Evolutionary conservation across 23 tunicate species (phyloP).

Genomic region (Styela clava): DNA sequence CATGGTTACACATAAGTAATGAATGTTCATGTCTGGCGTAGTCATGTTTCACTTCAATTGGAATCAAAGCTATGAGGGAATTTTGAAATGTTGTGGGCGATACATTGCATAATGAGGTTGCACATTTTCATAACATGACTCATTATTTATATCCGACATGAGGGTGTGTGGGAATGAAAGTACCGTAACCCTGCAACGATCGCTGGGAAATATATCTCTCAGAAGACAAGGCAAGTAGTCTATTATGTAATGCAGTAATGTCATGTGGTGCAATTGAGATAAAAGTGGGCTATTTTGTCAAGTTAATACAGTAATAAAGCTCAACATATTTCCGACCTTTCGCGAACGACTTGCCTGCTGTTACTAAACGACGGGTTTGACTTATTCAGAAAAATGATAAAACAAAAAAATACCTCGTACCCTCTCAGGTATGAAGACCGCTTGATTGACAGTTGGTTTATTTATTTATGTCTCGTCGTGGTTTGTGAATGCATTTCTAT

Average conservation of each 20-base stretch:
- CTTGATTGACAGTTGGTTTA: conserved; percentile 19
- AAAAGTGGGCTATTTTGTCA: not conserved
- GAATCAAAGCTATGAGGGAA: not conserved
- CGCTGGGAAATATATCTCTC: too few species aligned
- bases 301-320: not conserved
- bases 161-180: too few species aligned
- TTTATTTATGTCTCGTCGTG: not conserved
- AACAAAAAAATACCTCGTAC: not conserved
- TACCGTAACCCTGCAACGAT: too few species aligned
- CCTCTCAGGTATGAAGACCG: not conserved
- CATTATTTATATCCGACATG: not conserved
- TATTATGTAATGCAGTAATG: too few species aligned
- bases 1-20: too few species aligned
- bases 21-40: too few species aligned
- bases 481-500: not conserved
- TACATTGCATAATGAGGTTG: not conserved
- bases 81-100: not conserved
- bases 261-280: not conserved
- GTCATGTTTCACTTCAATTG: not conserved
- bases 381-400: too few species aligned
- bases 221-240: too few species aligned
- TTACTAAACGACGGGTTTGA: too few species aligned
- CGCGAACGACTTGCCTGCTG: too few species aligned
- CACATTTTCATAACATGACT: not conserved
- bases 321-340: too few species aligned